Evolutionary conservation across 2,888 invertebrate species (phyloP).

Genomic region (Latrodectus hesperus): DNA sequence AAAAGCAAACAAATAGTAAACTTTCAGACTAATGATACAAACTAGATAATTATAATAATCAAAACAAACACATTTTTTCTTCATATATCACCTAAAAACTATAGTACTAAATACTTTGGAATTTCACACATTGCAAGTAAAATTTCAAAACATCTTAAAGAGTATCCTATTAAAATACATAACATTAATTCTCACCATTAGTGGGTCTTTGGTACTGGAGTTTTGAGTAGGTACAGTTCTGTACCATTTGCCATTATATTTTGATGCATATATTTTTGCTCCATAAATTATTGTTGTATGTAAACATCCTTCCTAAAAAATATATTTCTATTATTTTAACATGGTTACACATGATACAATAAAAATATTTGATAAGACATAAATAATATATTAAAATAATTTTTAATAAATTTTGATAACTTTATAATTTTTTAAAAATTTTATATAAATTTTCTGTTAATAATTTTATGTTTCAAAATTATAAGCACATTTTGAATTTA

Average conservation of each 20-base stretch:
- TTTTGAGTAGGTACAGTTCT: slow-evolving; percentile 16
- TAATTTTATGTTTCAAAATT: no score
- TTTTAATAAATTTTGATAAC: neutral
- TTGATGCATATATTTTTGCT: slow-evolving; percentile 39
- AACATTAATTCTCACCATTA: neutral
- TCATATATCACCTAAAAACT: no score
- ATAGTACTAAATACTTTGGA: no score
- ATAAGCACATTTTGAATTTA: no score
- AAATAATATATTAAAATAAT: no score
- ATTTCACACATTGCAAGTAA: neutral
- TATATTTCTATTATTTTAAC: neutral
- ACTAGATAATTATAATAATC: no score
- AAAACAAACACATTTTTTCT: no score
- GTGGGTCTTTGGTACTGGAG: neutral
- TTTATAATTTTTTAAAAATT: no score
- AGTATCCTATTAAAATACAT: neutral
- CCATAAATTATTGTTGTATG: neutral
- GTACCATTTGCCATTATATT: slow-evolving; percentile 47
- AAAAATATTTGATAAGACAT: neutral
- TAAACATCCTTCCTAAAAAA: slow-evolving; percentile 27
- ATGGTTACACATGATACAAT: neutral
- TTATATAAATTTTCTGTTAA: no score
- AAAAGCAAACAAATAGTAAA: no score
- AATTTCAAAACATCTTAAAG: neutral
- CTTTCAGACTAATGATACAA: no score